phyloP scores from a whole-genome alignment of 2,888 invertebrate species.

The Tipula lateralis region DNA sequence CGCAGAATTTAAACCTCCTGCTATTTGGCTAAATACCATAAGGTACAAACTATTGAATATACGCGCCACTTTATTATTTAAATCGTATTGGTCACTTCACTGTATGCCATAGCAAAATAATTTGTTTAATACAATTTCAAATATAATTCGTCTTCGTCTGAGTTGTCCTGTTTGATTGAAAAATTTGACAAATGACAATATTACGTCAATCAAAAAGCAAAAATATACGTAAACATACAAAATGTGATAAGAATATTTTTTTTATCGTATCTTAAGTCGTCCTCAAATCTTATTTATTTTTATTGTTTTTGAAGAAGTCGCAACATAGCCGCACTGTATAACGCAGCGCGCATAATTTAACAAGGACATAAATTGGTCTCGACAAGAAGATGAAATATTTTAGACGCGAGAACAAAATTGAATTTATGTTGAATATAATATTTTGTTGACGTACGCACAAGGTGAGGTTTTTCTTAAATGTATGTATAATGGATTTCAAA shows the following conservation, averaged over 20 bases:
- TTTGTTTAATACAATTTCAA: not conserved
- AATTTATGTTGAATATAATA: not conserved
- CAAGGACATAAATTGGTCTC: not conserved
- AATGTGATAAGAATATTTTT: not conserved
- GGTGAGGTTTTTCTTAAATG: not conserved
- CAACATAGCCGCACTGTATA: not conserved
- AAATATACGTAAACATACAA: not conserved
- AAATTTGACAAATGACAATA: constrained; percentile 19
- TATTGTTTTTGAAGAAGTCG: not conserved
- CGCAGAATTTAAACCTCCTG: too few species aligned
- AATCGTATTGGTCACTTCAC: too few species aligned
- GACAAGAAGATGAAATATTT: not conserved
- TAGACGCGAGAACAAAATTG: not conserved
- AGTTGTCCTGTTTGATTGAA: not conserved
- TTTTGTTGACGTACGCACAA: not conserved
- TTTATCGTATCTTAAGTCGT: not conserved
- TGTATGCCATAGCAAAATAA: too few species aligned
- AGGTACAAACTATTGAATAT: too few species aligned
- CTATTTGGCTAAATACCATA: too few species aligned
- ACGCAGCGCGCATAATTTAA: not conserved
- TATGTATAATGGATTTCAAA: not conserved
- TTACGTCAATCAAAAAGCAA: not conserved
- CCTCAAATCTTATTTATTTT: not conserved
- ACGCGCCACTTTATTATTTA: too few species aligned
- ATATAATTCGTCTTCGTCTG: not conserved